Percentiles rank a stretch among this genome's conserved stretches.
These are phyloP conservation scores for Apeira syringaria DNA, from an alignment of 2,888 invertebrate species.

Conservation along the genomic window DNA sequence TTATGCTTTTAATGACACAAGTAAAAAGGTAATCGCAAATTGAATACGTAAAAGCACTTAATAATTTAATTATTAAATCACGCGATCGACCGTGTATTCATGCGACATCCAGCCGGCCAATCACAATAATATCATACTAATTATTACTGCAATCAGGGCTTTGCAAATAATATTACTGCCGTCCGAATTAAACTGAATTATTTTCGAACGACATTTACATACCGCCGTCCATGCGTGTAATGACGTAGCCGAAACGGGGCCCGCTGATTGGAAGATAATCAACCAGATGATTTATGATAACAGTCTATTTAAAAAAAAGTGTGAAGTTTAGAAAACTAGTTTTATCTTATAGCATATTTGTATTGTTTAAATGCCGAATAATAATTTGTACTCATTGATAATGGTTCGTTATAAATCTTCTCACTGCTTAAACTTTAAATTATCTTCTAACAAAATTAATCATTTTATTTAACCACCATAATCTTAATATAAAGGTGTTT, in stretches of 20 bases:
- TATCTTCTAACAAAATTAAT: slow-evolving; percentile 6
- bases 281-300: slow-evolving; percentile 21
- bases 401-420: neutral
- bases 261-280: slow-evolving; percentile 39
- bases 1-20: no score
- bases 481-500: slow-evolving; percentile 15
- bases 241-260: slow-evolving; percentile 31
- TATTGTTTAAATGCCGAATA: no score
- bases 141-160: slow-evolving; percentile 31
- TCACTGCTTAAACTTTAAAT: neutral
- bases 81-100: neutral
- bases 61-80: no score
- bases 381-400: no score
- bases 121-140: slow-evolving; percentile 26
- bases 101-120: slow-evolving; percentile 2
- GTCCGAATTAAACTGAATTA: slow-evolving; percentile 32
- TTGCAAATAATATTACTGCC: slow-evolving; percentile 35
- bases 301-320: no score
- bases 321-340: no score
- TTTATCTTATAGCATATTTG: no score
- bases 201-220: slow-evolving; percentile 40
- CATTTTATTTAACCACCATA: slow-evolving; percentile 3
- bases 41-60: no score
- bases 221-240: slow-evolving; percentile 34
- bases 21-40: no score